Base-by-base conservation (phyloP, 2,888 invertebrate genomes). In the Apodemia hepburni region DNA sequence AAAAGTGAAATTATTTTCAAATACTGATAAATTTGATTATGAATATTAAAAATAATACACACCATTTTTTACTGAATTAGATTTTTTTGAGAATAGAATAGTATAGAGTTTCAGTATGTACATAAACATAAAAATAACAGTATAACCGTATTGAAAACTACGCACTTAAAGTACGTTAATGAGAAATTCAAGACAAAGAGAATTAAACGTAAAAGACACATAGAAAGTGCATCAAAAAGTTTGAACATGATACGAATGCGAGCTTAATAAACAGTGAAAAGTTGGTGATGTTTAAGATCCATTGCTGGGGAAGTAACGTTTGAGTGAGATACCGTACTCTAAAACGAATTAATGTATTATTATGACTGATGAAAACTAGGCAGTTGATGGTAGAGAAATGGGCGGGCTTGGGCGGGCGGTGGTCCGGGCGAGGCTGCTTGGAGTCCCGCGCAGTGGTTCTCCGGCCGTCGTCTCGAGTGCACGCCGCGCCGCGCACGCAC, bases 381-480 rank as follows among this genome's bases (percentile, higher is more conserved):
- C 42, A 18, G 45, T 58, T 58, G 58, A 58, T 61, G 58, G 47
- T 47, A 60, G 58, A 47, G 61, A 61, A 65, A 61, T 61, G 67
- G 65, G 72, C 72, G 71, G 74, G 72, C 69, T 72, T 78, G 81
- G 81, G 80, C 79, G 82, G 80, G 78, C 76, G 82, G 73, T 75
- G 65, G 71, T 75, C 79, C 78, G 80, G 81, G 83, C 72, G 83
- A 80, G 79, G 82, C 80, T 78, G 82, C 45, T 17, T 73, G 78
- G 64, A 68, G 73, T 83, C 79, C 79, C 81, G 80, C 81, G 81
- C 88, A 90, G 90, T 90, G 82, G 78, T 79, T 76, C 78, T 76
- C 76, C 85, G 85, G 80, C 85, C 86, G 89, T 80, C 85, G 88
- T 75, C 70, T 76, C 71, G 88, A 87, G 89, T 88, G 89, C 87